Conservation (phyloP, 2,113 vertebrate species). For the Motacilla alba region DNA sequence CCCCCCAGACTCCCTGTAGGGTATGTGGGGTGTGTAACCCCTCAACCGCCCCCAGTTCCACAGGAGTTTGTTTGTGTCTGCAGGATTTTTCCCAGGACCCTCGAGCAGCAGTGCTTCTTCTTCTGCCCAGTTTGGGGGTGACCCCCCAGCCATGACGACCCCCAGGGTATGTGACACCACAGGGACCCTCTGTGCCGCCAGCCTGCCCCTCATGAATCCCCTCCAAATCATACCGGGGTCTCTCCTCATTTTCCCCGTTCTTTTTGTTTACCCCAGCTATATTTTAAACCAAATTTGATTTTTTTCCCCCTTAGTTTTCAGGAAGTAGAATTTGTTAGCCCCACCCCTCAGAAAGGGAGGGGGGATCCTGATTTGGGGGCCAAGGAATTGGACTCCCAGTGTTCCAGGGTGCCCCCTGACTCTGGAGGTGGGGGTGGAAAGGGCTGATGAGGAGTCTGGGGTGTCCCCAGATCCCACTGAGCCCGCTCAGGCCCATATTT, state of each 20-base stretch:
- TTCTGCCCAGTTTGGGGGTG: neutral
- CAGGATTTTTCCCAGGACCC: neutral
- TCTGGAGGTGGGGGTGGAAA: too few relatives aligned
- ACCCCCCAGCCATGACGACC: neutral
- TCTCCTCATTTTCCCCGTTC: neutral
- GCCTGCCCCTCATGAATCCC: neutral
- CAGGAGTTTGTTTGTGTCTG: neutral
- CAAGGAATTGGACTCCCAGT: neutral
- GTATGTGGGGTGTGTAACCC: neutral
- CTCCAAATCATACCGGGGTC: rapidly evolving
- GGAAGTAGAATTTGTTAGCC: neutral
- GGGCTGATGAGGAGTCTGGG: neutral
- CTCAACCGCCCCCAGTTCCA: neutral
- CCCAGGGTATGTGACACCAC: neutral
- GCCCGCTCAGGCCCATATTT: neutral
- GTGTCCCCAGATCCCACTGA: neutral
- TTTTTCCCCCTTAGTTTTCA: neutral
- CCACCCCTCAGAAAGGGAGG: neutral
- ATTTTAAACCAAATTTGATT: neutral
- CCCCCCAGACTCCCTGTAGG: too few relatives aligned
- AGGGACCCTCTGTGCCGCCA: too few relatives aligned
- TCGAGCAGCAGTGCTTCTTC: neutral
- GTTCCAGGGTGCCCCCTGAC: neutral
- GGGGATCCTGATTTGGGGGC: neutral
- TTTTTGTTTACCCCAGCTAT: too few relatives aligned